These are phyloP conservation scores for Neoarius graeffei DNA, from an alignment of 2,113 vertebrate species.

Conservation along the genomic window DNA sequence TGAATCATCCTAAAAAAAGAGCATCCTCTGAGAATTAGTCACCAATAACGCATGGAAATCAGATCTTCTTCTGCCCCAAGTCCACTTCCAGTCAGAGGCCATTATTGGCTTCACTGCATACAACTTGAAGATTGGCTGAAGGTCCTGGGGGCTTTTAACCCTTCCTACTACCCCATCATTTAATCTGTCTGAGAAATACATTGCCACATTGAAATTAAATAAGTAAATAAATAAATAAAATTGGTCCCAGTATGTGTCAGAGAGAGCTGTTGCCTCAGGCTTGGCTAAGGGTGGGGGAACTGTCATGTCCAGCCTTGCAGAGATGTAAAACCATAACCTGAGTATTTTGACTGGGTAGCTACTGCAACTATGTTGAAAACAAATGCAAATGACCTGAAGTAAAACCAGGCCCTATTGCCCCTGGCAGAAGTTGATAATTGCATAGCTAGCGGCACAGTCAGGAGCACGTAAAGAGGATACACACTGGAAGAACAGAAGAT, in stretches of 20 bases:
- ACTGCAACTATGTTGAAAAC: neutral
- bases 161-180: neutral
- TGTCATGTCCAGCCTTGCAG: neutral
- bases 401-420: neutral
- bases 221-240: neutral
- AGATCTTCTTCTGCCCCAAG: neutral
- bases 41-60: neutral
- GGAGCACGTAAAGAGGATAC: neutral
- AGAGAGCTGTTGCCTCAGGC: conserved; percentile 13
- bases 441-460: neutral
- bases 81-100: neutral
- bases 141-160: neutral
- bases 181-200: neutral
- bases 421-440: neutral
- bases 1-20: neutral
- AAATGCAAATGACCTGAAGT: neutral
- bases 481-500: conserved; percentile 4
- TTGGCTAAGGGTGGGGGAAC: neutral
- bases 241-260: neutral
- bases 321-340: neutral
- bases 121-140: neutral
- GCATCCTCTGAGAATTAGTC: neutral
- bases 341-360: neutral
- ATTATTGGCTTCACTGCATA: neutral
- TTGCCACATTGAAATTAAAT: neutral